phyloP scores from a whole-genome alignment of 2,888 invertebrate genomes.

The Dilophus febrilis region DNA sequence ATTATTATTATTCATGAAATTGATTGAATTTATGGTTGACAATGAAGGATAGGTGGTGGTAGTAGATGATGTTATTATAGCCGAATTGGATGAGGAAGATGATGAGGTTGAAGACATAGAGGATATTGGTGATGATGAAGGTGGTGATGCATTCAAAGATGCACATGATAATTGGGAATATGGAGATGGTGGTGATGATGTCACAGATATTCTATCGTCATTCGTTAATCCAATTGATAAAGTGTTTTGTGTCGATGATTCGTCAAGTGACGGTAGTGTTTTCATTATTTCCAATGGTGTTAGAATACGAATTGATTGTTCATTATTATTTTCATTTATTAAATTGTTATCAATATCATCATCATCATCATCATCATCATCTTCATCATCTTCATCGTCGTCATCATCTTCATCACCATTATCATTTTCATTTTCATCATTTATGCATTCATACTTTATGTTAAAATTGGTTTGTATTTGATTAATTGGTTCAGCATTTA shows the following conservation, averaged over 20 bases:
- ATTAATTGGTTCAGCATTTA: background rate
- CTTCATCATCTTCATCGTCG: background rate
- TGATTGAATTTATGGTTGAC: background rate
- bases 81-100: background rate
- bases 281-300: conserved; percentile 83
- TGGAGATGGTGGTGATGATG: too few species aligned
- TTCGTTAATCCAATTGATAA: too few species aligned
- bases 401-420: too few species aligned
- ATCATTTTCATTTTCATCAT: too few species aligned
- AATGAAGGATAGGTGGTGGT: too few species aligned
- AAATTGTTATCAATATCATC: background rate
- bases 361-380: background rate
- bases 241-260: too few species aligned
- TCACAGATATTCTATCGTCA: too few species aligned
- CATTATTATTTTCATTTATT: conserved; percentile 24
- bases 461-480: too few species aligned
- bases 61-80: background rate
- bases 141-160: background rate
- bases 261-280: conserved; percentile 52
- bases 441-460: too few species aligned
- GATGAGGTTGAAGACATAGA: background rate
- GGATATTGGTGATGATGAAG: background rate
- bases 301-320: conserved; percentile 75
- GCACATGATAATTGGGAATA: too few species aligned
- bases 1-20: background rate